Percentiles rank a stretch among this genome's conserved stretches.
Conservation (phyloP, 2,113 vertebrate genomes). For the Lycocorax pyrrhopterus region DNA sequence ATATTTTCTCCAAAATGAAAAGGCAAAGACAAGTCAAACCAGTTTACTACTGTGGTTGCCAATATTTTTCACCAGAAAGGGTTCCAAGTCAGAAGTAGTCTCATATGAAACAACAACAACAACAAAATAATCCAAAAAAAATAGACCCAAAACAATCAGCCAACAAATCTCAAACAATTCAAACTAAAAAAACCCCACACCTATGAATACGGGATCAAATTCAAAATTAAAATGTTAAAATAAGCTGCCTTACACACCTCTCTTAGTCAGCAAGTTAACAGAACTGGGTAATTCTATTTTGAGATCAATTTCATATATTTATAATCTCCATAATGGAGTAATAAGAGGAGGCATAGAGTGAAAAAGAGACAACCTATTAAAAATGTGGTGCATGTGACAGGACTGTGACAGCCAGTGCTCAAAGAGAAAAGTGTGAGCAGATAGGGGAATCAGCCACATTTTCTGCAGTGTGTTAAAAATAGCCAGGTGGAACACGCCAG, state of each 20-base stretch:
- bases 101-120: background rate
- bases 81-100: background rate
- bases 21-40: background rate
- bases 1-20: background rate
- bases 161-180: background rate
- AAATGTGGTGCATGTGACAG: background rate
- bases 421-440: background rate
- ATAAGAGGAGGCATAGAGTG: background rate
- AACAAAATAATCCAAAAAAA: fast-evolving
- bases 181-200: background rate
- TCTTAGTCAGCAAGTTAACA: background rate
- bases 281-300: background rate
- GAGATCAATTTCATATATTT: background rate
- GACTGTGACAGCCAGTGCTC: background rate
- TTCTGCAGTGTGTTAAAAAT: conserved; percentile 41
- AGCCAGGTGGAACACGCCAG: background rate
- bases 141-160: background rate
- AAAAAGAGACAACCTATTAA: background rate
- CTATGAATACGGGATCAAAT: background rate
- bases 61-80: background rate
- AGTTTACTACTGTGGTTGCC: background rate
- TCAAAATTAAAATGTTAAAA: background rate
- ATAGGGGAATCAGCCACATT: background rate
- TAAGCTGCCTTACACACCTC: background rate
- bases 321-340: background rate